These are phyloP conservation scores for Dendrolimus punctatus DNA, from an alignment of 1,140 invertebrate species.

Conservation along the genomic window DNA sequence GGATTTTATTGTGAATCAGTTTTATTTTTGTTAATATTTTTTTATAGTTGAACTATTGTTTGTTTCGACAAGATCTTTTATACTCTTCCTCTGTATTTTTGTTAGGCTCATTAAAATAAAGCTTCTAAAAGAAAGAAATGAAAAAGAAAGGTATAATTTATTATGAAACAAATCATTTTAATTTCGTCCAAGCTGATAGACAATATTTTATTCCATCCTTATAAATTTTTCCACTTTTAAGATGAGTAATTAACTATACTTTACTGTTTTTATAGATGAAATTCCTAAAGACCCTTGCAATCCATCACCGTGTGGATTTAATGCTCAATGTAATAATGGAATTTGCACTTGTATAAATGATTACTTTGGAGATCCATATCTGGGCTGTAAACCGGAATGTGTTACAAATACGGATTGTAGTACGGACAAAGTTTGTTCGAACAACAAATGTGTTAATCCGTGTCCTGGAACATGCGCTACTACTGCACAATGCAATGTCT, in stretches of 20 bases:
- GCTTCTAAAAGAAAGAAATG: no score
- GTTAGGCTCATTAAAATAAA: no score
- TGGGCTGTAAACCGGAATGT: slow-evolving; percentile 81
- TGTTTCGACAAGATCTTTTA: no score
- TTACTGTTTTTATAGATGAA: slow-evolving; percentile 57
- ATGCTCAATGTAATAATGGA: slow-evolving; percentile 76
- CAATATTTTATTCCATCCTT: no score
- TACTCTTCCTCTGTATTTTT: no score
- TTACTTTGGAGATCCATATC: slow-evolving; percentile 80
- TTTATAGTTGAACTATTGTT: no score
- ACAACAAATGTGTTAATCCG: slow-evolving; percentile 81
- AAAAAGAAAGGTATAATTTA: no score
- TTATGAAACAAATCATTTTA: no score
- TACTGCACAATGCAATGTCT: slow-evolving; percentile 78
- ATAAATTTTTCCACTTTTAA: no score
- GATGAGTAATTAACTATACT: background rate
- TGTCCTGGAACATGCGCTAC: slow-evolving; percentile 81
- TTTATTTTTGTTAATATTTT: no score
- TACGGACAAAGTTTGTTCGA: slow-evolving; percentile 77
- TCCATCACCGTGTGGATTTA: slow-evolving; percentile 82
- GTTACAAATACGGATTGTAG: slow-evolving; percentile 79
- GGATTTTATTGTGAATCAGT: no score
- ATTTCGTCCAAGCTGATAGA: no score
- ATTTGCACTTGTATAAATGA: slow-evolving; percentile 77
- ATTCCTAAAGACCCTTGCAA: slow-evolving; percentile 74